Percentiles rank a stretch among this genome's conserved stretches.
phyloP scores from a whole-genome alignment of 2,888 invertebrate species.

The Sturmia bella region DNA sequence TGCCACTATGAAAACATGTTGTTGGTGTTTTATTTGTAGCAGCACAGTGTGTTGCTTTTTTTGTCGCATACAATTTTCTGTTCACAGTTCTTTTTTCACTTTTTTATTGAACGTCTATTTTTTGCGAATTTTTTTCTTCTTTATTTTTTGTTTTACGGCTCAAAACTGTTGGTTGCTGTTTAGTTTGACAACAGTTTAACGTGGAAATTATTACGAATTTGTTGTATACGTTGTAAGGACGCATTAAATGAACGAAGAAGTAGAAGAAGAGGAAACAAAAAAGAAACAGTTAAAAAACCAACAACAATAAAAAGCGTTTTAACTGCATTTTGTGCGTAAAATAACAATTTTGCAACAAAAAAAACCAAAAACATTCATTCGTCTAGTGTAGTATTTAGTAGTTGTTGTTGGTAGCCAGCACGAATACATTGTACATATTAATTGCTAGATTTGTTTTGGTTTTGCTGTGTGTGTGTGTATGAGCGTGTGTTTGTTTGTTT shows the following conservation, averaged over 20 bases:
- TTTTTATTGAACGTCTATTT: slow-evolving; percentile 24
- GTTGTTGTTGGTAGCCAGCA: slow-evolving; percentile 8
- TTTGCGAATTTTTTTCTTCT: slow-evolving; percentile 20
- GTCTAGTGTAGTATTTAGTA: slow-evolving; percentile 1
- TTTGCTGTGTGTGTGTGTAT: slow-evolving; percentile 41
- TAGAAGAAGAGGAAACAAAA: not conserved
- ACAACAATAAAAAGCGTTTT: slow-evolving; percentile 8
- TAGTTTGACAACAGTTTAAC: slow-evolving; percentile 80
- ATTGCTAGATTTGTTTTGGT: slow-evolving; percentile 30
- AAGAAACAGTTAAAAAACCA: slow-evolving; percentile 25
- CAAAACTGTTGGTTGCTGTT: slow-evolving; percentile 79
- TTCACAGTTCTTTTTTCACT: slow-evolving; percentile 6
- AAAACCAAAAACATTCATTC: not conserved
- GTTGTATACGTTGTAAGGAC: slow-evolving; percentile 74
- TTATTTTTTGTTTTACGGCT: slow-evolving; percentile 57
- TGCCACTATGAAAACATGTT: slow-evolving; percentile 46
- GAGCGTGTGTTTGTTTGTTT: slow-evolving; percentile 15
- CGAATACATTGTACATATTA: too few species aligned
- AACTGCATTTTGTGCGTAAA: slow-evolving; percentile 39
- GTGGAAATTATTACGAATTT: slow-evolving; percentile 81
- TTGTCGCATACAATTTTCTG: slow-evolving; percentile 12
- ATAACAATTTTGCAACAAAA: not conserved
- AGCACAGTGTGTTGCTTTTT: slow-evolving; percentile 1
- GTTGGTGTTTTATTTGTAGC: slow-evolving; percentile 8
- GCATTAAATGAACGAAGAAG: slow-evolving; percentile 43